Conservation (phyloP, 2,113 vertebrate species). For the Deroptyus accipitrinus region DNA sequence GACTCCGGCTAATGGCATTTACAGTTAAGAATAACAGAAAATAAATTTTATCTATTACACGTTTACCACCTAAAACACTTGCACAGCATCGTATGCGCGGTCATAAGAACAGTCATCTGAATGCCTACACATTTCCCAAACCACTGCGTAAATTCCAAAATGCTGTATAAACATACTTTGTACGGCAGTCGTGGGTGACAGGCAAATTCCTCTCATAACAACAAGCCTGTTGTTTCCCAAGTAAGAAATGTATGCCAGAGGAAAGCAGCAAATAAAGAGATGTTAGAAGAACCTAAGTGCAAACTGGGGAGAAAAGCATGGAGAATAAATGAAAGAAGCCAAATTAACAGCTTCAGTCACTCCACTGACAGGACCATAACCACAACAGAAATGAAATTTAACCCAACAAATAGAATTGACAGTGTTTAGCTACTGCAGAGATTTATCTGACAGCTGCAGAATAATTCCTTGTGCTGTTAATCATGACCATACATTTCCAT, state of each 20-base stretch:
- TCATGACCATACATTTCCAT: fast-evolving
- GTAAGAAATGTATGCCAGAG: not conserved
- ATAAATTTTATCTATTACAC: not conserved
- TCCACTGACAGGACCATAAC: not conserved
- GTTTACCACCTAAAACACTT: not conserved
- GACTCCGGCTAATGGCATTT: not conserved
- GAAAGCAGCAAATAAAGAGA: not conserved
- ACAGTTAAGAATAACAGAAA: not conserved
- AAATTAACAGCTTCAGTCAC: not conserved
- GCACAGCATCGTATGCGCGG: fast-evolving
- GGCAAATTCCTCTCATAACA: slow-evolving; percentile 6
- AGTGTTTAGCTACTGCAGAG: not conserved
- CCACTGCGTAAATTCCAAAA: not conserved
- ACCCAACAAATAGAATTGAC: not conserved
- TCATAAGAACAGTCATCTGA: not conserved
- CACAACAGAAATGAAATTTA: not conserved
- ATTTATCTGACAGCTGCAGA: not conserved
- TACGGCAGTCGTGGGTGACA: not conserved
- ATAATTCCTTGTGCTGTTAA: not conserved
- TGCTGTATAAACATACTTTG: not conserved
- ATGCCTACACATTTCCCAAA: slow-evolving; percentile 19
- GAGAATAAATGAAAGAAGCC: not conserved
- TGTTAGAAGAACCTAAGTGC: not conserved
- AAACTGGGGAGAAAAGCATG: not conserved
- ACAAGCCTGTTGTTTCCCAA: not conserved